Base-by-base conservation (phyloP, 1,140 invertebrate genomes). In the Pollicipes pollicipes region DNA sequence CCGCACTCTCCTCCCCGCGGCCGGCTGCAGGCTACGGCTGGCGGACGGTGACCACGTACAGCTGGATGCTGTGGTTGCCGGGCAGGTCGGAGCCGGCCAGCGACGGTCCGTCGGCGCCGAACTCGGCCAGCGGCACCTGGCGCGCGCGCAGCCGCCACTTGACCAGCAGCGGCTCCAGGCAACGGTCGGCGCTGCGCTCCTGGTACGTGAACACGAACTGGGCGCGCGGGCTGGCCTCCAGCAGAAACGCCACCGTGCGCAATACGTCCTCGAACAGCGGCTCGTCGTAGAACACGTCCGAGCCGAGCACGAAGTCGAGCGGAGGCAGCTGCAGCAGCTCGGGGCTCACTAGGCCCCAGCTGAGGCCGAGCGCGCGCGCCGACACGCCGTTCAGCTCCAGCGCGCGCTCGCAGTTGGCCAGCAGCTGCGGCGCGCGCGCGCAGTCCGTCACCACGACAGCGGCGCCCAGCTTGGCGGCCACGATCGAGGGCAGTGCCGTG, bases 251-350 rank as follows among this genome's bases (percentile, higher is more conserved):
- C 64, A 95, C 86, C 2, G 92, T 95, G 0, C 91, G 91, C 70
- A 97, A 79, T 17, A 97, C 88, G 78, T 95, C 91, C 81, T 96
- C 93, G 77, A 95, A 96, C 70, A 93, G 86, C 21, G 85, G 81
- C 0, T 92, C 90, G 79, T 97, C 91, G 78, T 95, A 97, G 78
- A 97, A 97, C 79, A 93, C 95, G 79, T 97, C 94, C 0, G 93
- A 95, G 1, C 89, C 91, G 28, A 97, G 81, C 69, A 97, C 88
- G 63, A 95, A 81, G 81, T 97, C 93, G 70, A 96, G 78, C 0
- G 88, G 85, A 30, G 69, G 72, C 37, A 95, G 80, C 16, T 84
- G 81, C 35, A 92, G 84, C 10, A 92, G 82, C 74, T 87, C 87
- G 13, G 87, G 85, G 1, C 91, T 81, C 77, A 96, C 90, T 3